phyloP scores from a whole-genome alignment of 2,113 vertebrate genomes.

The Mobula birostris region DNA sequence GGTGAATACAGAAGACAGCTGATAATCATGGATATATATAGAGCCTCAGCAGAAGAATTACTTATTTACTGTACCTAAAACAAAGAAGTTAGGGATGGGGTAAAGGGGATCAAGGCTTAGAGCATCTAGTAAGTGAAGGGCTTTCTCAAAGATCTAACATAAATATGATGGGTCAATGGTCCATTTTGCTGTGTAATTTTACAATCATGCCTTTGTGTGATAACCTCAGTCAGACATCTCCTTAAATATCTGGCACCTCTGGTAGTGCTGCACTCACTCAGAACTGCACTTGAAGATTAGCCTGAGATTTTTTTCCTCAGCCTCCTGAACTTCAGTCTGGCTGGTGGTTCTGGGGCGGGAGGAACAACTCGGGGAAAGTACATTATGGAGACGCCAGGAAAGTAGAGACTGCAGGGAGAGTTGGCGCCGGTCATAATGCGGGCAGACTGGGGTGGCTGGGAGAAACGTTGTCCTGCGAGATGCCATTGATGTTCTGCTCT shows the following conservation, averaged over 20 bases:
- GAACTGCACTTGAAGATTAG: neutral
- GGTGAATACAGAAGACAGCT: too few species aligned
- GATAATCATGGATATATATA: too few species aligned
- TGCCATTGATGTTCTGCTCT: constrained; percentile 43
- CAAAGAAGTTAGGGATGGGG: neutral
- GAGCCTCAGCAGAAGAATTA: too few species aligned
- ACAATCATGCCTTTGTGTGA: neutral
- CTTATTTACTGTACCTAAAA: too few species aligned
- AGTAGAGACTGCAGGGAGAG: neutral
- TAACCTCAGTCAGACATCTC: neutral
- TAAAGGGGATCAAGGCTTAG: neutral
- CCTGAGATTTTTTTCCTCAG: neutral
- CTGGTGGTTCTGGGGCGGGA: neutral
- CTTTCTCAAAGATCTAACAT: neutral
- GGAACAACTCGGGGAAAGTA: neutral
- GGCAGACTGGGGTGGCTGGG: neutral
- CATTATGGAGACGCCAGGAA: neutral
- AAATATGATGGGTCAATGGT: neutral
- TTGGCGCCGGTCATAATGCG: neutral
- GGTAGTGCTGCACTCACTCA: neutral
- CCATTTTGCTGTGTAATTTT: neutral
- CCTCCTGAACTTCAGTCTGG: neutral
- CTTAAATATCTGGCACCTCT: neutral
- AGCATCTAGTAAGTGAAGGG: neutral
- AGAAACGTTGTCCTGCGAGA: neutral